phyloP scores from a whole-genome alignment of 2,113 vertebrate species.

The Enhydra lutris region DNA sequence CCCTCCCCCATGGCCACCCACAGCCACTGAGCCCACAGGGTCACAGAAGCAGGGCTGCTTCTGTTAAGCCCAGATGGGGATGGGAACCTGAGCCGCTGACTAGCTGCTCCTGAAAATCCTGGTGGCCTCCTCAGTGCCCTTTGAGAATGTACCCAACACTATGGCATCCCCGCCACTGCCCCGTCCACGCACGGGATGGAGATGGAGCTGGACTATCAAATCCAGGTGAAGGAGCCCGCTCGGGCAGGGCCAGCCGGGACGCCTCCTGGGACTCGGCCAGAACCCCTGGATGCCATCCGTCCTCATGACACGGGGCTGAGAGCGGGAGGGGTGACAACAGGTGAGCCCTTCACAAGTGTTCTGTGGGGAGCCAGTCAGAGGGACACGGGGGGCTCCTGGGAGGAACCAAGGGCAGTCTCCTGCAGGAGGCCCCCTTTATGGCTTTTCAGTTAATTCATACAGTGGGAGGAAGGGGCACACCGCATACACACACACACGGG shows the following conservation, averaged over 20 bases:
- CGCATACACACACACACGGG: slow-evolving; percentile 52
- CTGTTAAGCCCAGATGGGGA: neutral
- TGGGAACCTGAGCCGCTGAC: neutral
- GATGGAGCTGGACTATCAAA: neutral
- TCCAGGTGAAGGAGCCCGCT: neutral
- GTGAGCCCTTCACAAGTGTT: slow-evolving; percentile 51
- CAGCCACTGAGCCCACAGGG: neutral
- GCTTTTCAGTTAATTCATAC: slow-evolving; percentile 84
- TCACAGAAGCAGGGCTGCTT: neutral
- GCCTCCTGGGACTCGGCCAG: neutral
- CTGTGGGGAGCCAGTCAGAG: slow-evolving; percentile 41
- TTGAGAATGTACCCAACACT: neutral
- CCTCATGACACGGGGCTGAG: neutral
- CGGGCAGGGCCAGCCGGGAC: neutral
- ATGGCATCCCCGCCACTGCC: neutral
- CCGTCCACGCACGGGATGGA: fast-evolving
- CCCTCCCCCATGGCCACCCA: neutral
- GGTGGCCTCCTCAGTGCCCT: neutral
- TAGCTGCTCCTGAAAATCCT: neutral
- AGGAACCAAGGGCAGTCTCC: slow-evolving; percentile 48
- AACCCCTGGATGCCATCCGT: neutral
- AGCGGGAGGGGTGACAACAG: neutral
- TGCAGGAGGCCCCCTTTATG: slow-evolving; percentile 79
- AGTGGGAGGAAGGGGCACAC: slow-evolving; percentile 57
- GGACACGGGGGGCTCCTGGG: slow-evolving; percentile 50